Conservation (phyloP, 1,140 invertebrate genomes). For the Tenebrio molitor region DNA sequence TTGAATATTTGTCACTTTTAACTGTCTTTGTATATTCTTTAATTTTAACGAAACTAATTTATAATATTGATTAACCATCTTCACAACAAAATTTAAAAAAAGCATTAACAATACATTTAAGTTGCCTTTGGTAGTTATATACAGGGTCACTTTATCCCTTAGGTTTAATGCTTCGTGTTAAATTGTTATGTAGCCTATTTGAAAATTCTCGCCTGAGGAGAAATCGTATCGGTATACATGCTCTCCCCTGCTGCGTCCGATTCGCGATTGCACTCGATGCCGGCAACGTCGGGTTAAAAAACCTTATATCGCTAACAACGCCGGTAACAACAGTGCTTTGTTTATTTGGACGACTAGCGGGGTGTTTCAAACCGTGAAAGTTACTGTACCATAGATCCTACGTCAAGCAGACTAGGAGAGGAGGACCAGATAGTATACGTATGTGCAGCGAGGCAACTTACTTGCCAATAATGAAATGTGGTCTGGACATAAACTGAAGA, state of each 20-base stretch:
- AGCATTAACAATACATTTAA: too few relatives aligned
- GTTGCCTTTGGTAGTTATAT: too few relatives aligned
- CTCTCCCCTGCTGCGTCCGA: neutral
- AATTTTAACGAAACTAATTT: too few relatives aligned
- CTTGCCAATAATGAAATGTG: constrained; percentile 40
- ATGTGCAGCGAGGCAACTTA: constrained; percentile 21
- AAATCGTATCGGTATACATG: neutral
- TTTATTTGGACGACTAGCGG: constrained; percentile 46
- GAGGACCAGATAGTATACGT: constrained; percentile 9
- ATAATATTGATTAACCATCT: too few relatives aligned
- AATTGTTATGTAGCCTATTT: too few relatives aligned
- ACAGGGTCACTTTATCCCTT: too few relatives aligned
- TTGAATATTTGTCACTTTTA: too few relatives aligned
- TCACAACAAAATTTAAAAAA: too few relatives aligned
- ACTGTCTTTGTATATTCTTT: too few relatives aligned
- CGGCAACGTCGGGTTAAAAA: constrained; percentile 29
- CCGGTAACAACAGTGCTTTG: constrained; percentile 38
- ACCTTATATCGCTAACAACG: constrained; percentile 29
- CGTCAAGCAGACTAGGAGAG: constrained; percentile 11
- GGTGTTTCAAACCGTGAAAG: constrained; percentile 46
- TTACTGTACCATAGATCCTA: constrained; percentile 45
- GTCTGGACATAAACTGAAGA: constrained; percentile 6
- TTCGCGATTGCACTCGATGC: constrained; percentile 28
- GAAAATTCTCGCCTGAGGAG: too few relatives aligned
- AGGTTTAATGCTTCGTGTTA: too few relatives aligned